Conservation (phyloP, 53 echinoderm and acorn worm genomes). For the Paracentrotus lividus region DNA sequence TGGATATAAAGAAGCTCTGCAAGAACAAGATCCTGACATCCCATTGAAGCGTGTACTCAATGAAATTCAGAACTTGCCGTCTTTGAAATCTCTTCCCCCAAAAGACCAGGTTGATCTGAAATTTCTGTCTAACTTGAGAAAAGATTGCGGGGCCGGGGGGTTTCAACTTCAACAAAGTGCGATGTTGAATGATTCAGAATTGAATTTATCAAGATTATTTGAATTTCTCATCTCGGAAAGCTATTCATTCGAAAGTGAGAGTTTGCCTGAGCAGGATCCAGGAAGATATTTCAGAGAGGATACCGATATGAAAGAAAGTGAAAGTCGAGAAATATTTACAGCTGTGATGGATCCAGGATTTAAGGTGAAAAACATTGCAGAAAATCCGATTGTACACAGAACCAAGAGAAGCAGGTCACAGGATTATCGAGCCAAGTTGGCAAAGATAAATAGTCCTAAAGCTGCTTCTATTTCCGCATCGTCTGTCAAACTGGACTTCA, state of each 20-base stretch:
- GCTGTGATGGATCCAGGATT: not conserved
- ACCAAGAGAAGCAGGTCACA: not conserved
- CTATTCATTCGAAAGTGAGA: not conserved
- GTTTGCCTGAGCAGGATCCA: not conserved
- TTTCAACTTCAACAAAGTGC: not conserved
- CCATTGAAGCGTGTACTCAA: not conserved
- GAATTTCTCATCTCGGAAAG: not conserved
- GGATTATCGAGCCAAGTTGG: not conserved
- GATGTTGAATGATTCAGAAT: not conserved
- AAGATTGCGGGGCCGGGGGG: not conserved
- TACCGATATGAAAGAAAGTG: not conserved
- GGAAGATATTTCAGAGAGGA: not conserved
- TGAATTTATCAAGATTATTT: not conserved
- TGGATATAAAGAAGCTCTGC: not conserved
- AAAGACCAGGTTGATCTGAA: not conserved
- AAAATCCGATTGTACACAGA: not conserved
- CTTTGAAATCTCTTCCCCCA: slow-evolving; percentile 8
- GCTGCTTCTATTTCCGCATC: not conserved
- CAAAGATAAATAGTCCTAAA: not conserved
- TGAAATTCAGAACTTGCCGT: slow-evolving; percentile 31
- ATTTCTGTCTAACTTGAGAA: not conserved
- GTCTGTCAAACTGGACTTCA: not conserved
- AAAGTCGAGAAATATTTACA: no score
- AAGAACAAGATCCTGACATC: not conserved
- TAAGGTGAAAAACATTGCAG: not conserved